These are phyloP conservation scores for Sericinus montela DNA, from an alignment of 2,888 invertebrate genomes.

Conservation along the genomic window DNA sequence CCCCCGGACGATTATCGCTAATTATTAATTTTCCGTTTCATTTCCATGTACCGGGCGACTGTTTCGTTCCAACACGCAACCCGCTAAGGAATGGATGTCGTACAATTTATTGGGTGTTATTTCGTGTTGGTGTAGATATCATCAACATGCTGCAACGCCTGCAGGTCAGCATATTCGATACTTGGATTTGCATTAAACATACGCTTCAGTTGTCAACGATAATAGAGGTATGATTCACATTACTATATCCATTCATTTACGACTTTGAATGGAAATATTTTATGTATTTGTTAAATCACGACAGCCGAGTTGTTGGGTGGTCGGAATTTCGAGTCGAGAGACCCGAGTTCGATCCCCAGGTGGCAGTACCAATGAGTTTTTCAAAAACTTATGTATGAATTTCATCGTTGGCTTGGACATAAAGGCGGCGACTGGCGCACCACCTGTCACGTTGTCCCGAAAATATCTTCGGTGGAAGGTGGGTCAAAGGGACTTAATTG, in stretches of 20 bases:
- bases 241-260: not conserved
- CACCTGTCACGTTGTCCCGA: too few relatives aligned
- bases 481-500: too few relatives aligned
- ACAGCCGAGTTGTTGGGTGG: too few relatives aligned
- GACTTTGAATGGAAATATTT: not conserved
- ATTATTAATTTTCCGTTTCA: conserved; percentile 21
- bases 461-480: too few relatives aligned
- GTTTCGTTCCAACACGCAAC: conserved; percentile 1
- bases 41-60: conserved; percentile 5
- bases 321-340: too few relatives aligned
- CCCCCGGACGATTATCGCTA: conserved; percentile 16
- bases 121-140: conserved; percentile 1
- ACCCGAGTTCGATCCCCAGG: too few relatives aligned
- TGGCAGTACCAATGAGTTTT: too few relatives aligned
- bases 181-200: not conserved
- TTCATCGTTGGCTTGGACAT: too few relatives aligned
- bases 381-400: too few relatives aligned
- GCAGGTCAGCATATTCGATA: not conserved
- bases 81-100: conserved; percentile 6
- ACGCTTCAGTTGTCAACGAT: not conserved
- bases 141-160: not conserved
- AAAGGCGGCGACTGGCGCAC: too few relatives aligned
- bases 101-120: conserved; percentile 14
- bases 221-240: not conserved
- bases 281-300: too few relatives aligned